Conservation (phyloP, 2,888 invertebrate species). For the Leptinotarsa tumamoca region DNA sequence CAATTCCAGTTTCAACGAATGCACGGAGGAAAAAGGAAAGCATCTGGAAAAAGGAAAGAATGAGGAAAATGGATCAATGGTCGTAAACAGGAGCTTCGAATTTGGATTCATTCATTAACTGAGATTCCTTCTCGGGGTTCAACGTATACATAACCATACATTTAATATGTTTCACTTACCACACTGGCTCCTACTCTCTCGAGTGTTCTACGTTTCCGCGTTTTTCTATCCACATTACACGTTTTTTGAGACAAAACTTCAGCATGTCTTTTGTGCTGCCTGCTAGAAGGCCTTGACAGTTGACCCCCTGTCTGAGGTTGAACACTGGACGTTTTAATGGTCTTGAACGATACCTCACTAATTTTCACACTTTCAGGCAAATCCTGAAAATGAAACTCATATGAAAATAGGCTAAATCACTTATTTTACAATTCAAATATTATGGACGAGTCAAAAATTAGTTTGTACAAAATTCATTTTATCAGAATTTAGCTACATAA, state of each 20-base stretch:
- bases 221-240: slow-evolving; percentile 58
- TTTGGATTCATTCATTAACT: no score
- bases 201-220: slow-evolving; percentile 72
- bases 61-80: slow-evolving; percentile 10
- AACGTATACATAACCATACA: background rate
- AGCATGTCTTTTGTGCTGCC: slow-evolving; percentile 63
- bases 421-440: no score
- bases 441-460: no score
- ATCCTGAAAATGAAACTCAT: slow-evolving; percentile 60
- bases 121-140: no score
- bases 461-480: no score
- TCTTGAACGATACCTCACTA: slow-evolving; percentile 55
- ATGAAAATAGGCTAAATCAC: no score
- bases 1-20: slow-evolving; percentile 56
- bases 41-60: slow-evolving; percentile 55
- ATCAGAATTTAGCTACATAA: no score
- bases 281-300: slow-evolving; percentile 54
- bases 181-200: slow-evolving; percentile 73
- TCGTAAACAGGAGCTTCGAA: background rate
- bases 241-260: slow-evolving; percentile 53
- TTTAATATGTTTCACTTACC: slow-evolving; percentile 67
- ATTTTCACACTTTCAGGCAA: slow-evolving; percentile 61
- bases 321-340: slow-evolving; percentile 59
- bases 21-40: slow-evolving; percentile 52
- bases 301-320: slow-evolving; percentile 37